Evolutionary conservation across 2,888 invertebrate species (phyloP).

Genomic region (Salpingus planirostris): DNA sequence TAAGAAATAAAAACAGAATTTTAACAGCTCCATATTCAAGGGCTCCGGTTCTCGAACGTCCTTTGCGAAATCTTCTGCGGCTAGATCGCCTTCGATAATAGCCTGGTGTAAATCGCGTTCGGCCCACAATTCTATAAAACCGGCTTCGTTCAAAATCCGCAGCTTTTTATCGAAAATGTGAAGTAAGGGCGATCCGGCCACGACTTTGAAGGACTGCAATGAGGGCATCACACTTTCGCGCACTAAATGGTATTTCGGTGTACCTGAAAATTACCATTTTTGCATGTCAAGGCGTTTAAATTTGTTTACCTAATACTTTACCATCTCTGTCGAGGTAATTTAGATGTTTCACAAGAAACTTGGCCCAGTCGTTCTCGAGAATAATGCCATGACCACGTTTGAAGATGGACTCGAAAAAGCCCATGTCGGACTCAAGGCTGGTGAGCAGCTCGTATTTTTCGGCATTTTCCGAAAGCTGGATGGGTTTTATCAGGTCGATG

Average conservation of each 20-base stretch:
- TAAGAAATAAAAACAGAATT: conserved; percentile 1
- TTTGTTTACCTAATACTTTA: too few species aligned
- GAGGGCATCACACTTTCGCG: conserved; percentile 13
- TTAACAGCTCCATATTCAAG: background rate
- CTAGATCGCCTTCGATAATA: conserved; percentile 9
- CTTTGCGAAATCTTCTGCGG: conserved; percentile 5
- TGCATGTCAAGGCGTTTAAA: too few species aligned
- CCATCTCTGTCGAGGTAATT: too few species aligned
- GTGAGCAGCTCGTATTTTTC: conserved; percentile 1
- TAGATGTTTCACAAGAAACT: too few species aligned
- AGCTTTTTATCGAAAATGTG: conserved; percentile 10
- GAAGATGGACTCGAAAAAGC: too few species aligned
- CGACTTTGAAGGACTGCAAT: conserved; percentile 12
- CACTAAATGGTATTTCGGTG: conserved; percentile 11
- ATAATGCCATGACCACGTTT: too few species aligned
- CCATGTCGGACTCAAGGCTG: conserved; percentile 4
- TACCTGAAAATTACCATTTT: conserved; percentile 1
- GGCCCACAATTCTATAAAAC: conserved; percentile 14
- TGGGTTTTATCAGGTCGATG: too few species aligned
- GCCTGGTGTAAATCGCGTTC: conserved; percentile 8
- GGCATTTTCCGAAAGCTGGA: too few species aligned
- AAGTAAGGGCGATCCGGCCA: conserved; percentile 9
- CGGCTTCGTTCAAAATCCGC: conserved; percentile 9
- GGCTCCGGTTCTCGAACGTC: background rate
- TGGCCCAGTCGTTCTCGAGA: too few species aligned